phyloP scores from a whole-genome alignment of 2,888 invertebrate genomes.

The Acanthoscelides obtectus region DNA sequence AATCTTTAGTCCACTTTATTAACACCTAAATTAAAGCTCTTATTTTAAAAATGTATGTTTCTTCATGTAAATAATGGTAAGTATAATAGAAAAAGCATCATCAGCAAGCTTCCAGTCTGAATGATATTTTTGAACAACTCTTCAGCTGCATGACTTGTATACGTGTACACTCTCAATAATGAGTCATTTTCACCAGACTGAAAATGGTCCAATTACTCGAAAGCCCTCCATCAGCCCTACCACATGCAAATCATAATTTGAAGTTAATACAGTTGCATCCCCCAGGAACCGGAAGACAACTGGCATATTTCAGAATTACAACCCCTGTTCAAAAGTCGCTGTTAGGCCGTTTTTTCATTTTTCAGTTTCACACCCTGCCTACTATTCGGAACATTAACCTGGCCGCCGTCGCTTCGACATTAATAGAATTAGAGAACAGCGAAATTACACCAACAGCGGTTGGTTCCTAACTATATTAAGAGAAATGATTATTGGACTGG shows the following conservation, averaged over 20 bases:
- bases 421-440: neutral
- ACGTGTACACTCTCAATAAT: too few relatives aligned
- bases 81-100: too few relatives aligned
- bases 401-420: neutral
- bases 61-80: too few relatives aligned
- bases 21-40: too few relatives aligned
- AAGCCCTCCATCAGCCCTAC: neutral
- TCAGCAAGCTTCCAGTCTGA: too few relatives aligned
- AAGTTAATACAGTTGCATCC: neutral
- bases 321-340: neutral
- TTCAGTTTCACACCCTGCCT: neutral
- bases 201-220: neutral
- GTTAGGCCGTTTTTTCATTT: neutral
- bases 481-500: neutral
- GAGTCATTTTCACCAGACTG: neutral
- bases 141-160: too few relatives aligned
- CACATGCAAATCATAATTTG: neutral
- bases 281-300: neutral
- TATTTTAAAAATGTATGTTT: too few relatives aligned
- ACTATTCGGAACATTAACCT: neutral
- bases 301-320: neutral
- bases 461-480: neutral
- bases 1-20: too few relatives aligned
- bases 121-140: too few relatives aligned
- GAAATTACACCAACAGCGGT: neutral